Evolutionary conservation across 2,113 vertebrate genomes (phyloP).

Genomic region (Cnemophilus loriae): DNA sequence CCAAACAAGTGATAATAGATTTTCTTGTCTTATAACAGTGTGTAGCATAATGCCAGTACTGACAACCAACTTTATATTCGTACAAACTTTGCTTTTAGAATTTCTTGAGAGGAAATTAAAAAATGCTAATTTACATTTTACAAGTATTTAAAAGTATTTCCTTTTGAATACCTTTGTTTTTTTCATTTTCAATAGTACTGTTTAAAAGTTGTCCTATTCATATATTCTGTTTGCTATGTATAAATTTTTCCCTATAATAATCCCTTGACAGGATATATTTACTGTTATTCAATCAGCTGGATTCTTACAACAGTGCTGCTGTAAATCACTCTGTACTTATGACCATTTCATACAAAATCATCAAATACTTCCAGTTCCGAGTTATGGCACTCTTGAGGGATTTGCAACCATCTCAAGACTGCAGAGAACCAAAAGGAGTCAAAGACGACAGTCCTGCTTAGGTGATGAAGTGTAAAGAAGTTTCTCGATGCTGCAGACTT

Average conservation of each 20-base stretch:
- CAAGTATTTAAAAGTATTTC: not conserved
- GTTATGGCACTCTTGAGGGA: not conserved
- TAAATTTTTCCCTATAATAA: not conserved
- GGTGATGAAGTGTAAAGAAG: not conserved
- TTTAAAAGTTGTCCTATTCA: not conserved
- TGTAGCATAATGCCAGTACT: not conserved
- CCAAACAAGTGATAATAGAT: not conserved
- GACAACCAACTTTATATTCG: not conserved
- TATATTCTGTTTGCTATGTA: not conserved
- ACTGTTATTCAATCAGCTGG: not conserved
- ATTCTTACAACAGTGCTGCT: not conserved
- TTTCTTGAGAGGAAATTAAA: not conserved
- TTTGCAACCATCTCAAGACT: not conserved
- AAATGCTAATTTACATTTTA: not conserved
- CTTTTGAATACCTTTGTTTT: not conserved
- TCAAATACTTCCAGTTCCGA: not conserved
- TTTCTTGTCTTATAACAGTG: not conserved
- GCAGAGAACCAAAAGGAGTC: not conserved
- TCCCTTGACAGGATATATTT: not conserved
- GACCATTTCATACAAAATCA: not conserved
- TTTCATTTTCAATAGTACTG: not conserved
- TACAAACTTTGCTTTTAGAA: not conserved
- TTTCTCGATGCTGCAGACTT: not conserved
- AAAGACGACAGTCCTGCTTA: conserved; percentile 1
- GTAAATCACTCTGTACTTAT: not conserved